A percentile compares a stretch with the other conserved stretches of the same genome.
Evolutionary conservation across 1,140 invertebrate species (phyloP).

Genomic region (Drosophila seguyi): DNA sequence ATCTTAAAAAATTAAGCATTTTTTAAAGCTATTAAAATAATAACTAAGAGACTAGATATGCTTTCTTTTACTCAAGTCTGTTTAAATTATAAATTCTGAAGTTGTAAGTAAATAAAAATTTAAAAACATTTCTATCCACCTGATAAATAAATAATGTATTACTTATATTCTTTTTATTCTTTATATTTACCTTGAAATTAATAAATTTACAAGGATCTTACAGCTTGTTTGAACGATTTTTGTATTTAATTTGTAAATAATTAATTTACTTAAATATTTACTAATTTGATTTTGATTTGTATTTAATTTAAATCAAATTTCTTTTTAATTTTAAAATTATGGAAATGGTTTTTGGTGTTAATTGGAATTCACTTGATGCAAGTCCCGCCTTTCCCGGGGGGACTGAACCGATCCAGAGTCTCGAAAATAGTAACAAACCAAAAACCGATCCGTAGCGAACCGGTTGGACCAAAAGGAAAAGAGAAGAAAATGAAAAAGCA

Average conservation of each 20-base stretch:
- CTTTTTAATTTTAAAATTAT: neutral
- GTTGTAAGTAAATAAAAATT: too few relatives aligned
- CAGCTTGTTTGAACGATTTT: neutral
- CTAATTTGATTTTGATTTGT: neutral
- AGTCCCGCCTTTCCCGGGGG: conserved; percentile 13
- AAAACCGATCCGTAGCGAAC: conserved; percentile 39
- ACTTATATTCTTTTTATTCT: too few relatives aligned
- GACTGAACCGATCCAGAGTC: conserved; percentile 33
- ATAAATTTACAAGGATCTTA: neutral
- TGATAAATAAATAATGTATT: neutral
- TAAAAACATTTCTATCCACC: too few relatives aligned
- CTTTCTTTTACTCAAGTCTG: neutral
- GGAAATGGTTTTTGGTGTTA: conserved; percentile 3
- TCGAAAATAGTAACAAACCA: conserved; percentile 65
- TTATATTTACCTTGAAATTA: neutral
- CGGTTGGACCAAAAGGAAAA: conserved; percentile 49
- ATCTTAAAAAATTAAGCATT: neutral
- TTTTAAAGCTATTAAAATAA: neutral
- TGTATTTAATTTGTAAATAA: neutral
- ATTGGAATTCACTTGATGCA: conserved; percentile 24
- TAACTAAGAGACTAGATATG: neutral
- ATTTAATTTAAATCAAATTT: neutral
- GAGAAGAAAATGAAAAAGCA: conserved; percentile 24
- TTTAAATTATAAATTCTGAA: neutral
- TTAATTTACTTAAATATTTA: neutral